Base-by-base conservation (phyloP, 2,888 invertebrate species). In the Cerastis leucographa region DNA sequence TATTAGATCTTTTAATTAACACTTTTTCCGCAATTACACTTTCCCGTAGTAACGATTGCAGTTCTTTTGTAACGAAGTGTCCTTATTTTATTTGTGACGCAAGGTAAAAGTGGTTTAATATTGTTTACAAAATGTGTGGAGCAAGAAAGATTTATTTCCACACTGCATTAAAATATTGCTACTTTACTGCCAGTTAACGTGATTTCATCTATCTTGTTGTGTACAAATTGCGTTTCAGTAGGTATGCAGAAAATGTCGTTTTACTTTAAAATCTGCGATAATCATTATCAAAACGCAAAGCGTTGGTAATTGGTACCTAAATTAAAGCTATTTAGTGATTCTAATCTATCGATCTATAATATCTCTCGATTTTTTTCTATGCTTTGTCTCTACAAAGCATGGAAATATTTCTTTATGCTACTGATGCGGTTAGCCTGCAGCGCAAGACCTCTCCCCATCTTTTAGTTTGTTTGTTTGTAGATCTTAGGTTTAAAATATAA, bases 51-150 rank as follows among this genome's bases (percentile, higher is more conserved):
- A 61, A 49, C 74, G 61, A 70, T 77, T 71, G 49, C 64, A 70
- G 49, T 71, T 74, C 62, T 81, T 76, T 79, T 78, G 79, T 73
- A 80, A 85, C 72, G 40, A 35, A 69, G 40, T 77, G 81, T 75
- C 66, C 81, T 75, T 80, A 79, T 83, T 88, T 73, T 78, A 74
- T 56, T 78, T 67, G 70, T 83, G 85, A 67, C 46, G 83, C 82
- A 86, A 83, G 66, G 73, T 71, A 77, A 76, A 78, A 70, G 64
- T 75, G 40, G 71, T 81, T 69, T 72, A 66, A 74, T 80, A 75
- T 82, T 86, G 82, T 81, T 80, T 73, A 81, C 80, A 84, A 88
- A 81, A 83, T 61, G 76, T 80, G 74, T 83, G 74, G 59, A 71
- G 78, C 71, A 84, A 79, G 64, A 75, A 51, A 81, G 22, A 79